Conservation (phyloP, 2,797 vertebrate genomes). For the Scolopax bukidnonensis region DNA sequence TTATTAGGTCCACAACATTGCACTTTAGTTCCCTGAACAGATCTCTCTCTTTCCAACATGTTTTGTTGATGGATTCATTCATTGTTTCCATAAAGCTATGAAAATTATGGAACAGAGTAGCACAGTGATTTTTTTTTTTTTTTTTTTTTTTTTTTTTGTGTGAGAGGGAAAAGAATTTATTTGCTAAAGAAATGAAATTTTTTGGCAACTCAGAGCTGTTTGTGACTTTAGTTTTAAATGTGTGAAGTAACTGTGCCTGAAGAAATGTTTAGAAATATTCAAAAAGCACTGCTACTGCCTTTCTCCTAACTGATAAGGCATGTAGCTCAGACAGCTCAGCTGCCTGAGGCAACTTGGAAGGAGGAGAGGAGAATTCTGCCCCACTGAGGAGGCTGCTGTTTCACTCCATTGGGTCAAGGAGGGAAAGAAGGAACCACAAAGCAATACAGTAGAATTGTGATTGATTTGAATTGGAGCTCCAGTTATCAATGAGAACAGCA, state of each 20-base stretch:
- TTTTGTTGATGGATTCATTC: background rate
- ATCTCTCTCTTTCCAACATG: background rate
- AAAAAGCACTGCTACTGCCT: background rate
- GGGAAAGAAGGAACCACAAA: background rate
- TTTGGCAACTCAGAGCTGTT: slow-evolving; percentile 48
- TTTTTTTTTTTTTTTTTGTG: background rate
- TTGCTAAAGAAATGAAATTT: slow-evolving; percentile 39
- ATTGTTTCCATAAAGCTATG: background rate
- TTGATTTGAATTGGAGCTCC: background rate
- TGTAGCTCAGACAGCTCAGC: slow-evolving; percentile 4
- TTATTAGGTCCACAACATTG: background rate
- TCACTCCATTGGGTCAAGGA: background rate
- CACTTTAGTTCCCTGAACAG: background rate
- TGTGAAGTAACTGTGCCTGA: slow-evolving; percentile 53
- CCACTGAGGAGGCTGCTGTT: background rate
- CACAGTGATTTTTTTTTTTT: too few relatives aligned
- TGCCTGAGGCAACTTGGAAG: background rate
- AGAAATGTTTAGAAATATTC: slow-evolving; percentile 52
- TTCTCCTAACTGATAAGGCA: background rate
- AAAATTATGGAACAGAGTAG: background rate
- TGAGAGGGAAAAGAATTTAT: background rate
- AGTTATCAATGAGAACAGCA: background rate
- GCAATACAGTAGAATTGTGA: background rate
- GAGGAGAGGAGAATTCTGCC: background rate
- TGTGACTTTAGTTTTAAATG: slow-evolving; percentile 48